Percentiles rank a stretch among this genome's conserved stretches.
Evolutionary conservation across 1,140 invertebrate species (phyloP).

Genomic region (Eumeta japonica): DNA sequence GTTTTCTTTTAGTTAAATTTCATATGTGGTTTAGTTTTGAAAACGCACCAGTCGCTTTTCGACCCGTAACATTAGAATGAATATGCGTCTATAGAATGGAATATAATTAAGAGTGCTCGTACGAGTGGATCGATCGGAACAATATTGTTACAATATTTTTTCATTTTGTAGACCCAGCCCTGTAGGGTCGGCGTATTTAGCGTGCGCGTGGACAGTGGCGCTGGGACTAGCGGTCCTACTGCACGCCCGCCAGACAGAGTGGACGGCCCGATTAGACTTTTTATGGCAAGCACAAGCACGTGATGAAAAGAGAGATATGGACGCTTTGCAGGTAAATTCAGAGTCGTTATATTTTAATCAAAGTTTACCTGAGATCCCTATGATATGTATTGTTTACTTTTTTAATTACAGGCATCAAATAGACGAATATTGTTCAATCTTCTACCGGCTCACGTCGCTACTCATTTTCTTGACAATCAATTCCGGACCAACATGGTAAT

Average conservation of each 20-base stretch:
- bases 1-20: no score
- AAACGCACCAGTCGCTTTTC: no score
- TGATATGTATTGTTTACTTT: no score
- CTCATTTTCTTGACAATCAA: conserved; percentile 88
- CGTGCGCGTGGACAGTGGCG: conserved; percentile 72
- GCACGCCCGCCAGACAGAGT: conserved; percentile 82
- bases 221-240: conserved; percentile 78
- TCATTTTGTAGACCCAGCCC: conserved; percentile 30
- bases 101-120: no score
- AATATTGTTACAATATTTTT: conserved; percentile 1
- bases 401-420: conserved; percentile 64
- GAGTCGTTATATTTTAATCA: conserved; percentile 20
- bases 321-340: conserved; percentile 70
- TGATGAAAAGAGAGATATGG: conserved; percentile 89
- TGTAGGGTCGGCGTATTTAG: conserved; percentile 66
- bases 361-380: no score
- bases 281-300: conserved; percentile 84
- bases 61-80: no score
- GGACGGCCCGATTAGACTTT: conserved; percentile 82
- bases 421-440: conserved; percentile 89
- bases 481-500: conserved; percentile 84
- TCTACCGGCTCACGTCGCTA: conserved; percentile 88
- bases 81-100: no score
- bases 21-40: no score
- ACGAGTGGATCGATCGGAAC: no score